Percentiles rank a stretch among this genome's conserved stretches.
These are phyloP conservation scores for Platycheirus rosarum DNA, from an alignment of 2,888 invertebrate species.

Conservation along the genomic window DNA sequence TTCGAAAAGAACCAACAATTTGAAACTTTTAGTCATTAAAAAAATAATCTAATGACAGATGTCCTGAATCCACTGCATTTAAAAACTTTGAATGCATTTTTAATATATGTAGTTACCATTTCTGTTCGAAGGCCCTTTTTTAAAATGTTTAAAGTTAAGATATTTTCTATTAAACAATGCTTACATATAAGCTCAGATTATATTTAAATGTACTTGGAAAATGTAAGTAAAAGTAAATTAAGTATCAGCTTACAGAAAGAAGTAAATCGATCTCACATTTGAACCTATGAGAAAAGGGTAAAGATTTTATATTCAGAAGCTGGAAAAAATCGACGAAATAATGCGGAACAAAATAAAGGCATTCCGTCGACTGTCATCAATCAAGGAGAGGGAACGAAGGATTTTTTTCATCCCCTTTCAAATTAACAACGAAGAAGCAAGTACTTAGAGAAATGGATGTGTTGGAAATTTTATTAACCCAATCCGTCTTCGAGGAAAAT, in stretches of 20 bases:
- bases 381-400: slow-evolving; percentile 57
- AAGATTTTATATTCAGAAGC: neutral
- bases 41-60: too few relatives aligned
- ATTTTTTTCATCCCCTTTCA: slow-evolving; percentile 52
- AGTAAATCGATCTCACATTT: slow-evolving; percentile 3
- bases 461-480: slow-evolving; percentile 72
- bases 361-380: slow-evolving; percentile 66
- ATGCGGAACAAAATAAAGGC: slow-evolving; percentile 41
- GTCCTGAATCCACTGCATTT: too few relatives aligned
- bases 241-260: neutral
- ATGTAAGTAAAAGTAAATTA: neutral
- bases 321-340: neutral
- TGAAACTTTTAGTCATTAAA: too few relatives aligned
- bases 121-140: too few relatives aligned
- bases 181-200: too few relatives aligned
- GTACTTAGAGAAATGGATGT: slow-evolving; percentile 74
- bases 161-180: too few relatives aligned
- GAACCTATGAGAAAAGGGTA: neutral
- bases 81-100: too few relatives aligned
- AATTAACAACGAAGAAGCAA: slow-evolving; percentile 70
- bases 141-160: too few relatives aligned
- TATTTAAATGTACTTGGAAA: neutral
- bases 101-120: too few relatives aligned
- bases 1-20: too few relatives aligned
- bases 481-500: slow-evolving; percentile 68